Base-by-base conservation (phyloP, 1,140 invertebrate species). In the Cydia pomonella region DNA sequence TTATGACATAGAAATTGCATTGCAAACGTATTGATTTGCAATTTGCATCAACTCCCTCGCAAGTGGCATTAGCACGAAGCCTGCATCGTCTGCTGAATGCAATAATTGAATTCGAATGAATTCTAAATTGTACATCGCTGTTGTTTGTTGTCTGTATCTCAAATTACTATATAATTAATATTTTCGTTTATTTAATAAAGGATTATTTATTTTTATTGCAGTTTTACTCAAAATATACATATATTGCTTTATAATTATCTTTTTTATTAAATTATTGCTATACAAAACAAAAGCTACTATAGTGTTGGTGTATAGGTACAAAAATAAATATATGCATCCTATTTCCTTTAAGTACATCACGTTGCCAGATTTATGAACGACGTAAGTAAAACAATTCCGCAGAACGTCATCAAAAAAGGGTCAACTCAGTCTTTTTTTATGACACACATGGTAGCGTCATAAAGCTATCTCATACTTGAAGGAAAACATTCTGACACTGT, bases 371-470 rank as follows among this genome's bases (percentile, higher is more conserved):
- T 59, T 59, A 59, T 59, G n/a, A 7, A 10, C 53, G 53, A 18
- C 21, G 23, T 59, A 59, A 7, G 21, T 59, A n/a, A 59, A 59
- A 23, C 53, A 59, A 59, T 59, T n/a, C 21, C 21, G 23, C 53
- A 59, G 21, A 59, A 23, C n/a, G n/a, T 23, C 50, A 23, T 59
- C 53, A 59, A 59, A 59, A 59, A 59, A 59, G 53, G 53, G 53
- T 59, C 21, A 59, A 23, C n/a, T 53, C n/a, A 21, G 5, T 59
- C 53, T 7, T 23, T 23, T 59, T 59, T 59, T 59, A 59, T 21
- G 53, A 59, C 53, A 59, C 50, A 59, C 53, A 59, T 59, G 10
- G 7, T 23, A 10, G 53, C 21, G 53, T 59, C 53, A 23, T 59
- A 59, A 59, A 21, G 7, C n/a, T 5, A 53, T 59, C 53, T 59